Base-by-base conservation (phyloP, 1,140 invertebrate species). In the Orussus abietinus region DNA sequence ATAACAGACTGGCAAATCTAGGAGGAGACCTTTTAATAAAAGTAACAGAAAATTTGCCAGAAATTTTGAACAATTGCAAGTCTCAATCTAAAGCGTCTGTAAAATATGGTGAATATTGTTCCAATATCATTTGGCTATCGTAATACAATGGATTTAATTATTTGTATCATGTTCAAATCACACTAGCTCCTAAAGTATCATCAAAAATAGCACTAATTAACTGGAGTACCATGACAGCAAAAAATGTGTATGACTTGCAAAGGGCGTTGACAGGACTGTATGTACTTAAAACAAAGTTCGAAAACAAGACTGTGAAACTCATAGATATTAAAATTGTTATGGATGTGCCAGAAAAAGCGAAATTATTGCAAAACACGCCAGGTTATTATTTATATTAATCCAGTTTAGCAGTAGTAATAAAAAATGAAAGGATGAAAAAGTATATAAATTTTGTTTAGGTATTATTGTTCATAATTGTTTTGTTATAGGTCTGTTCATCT, bases 11-110 rank as follows among this genome's bases (percentile, higher is more conserved):
- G 45, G 80, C 87, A 1, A 63, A 75, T 20, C 57, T 84, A 50
- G 91, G 91, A 25, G 83, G 83, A 5, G 53, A 82, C 43, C 71
- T 86, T 60, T 63, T 92, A 28, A 61, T 83, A 10, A 66, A 86
- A 45, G 80, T 79, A 42, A 47, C 92, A 2, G 57, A 69, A 53
- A 64, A 79, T 50, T 69, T 90, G 36, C 79, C 81, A 5, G 34
- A 73, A 7, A 74, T 75, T 57, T 66, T 90, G 33, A 34, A 68
- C 10, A 75, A 74, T 41, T 76, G 77, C 13, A 66, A 59, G 43
- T 71, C 76, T 18, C 89, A 93, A 66, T 66, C 77, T 32, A 55
- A 75, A 41, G 51, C 66, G 37, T 70, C 72, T 37, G 77, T 83
- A 25, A 83, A 82, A n/a, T 84, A 85, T 74, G 86, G 87, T 87